These are phyloP conservation scores for Euthynnus affinis DNA, from an alignment of 2,797 vertebrate genomes.

Conservation along the genomic window DNA sequence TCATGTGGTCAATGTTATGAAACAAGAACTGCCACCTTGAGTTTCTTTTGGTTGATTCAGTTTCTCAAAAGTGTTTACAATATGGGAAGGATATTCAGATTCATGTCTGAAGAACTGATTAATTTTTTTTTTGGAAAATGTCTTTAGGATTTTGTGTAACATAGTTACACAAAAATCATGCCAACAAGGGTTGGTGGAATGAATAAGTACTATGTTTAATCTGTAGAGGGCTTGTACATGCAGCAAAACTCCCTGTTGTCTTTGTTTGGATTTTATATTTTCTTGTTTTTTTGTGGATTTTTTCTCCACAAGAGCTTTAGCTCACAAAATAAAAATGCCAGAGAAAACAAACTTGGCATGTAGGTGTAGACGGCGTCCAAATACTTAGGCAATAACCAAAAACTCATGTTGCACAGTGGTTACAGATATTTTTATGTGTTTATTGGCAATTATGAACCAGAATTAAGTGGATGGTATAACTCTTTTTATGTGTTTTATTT, in stretches of 20 bases:
- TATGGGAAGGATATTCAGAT: not conserved
- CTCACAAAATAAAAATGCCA: constrained; percentile 14
- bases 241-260: not conserved
- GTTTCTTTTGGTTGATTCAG: not conserved
- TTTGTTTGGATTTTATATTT: constrained; percentile 5
- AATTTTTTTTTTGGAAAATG: not conserved
- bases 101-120: not conserved
- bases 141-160: not conserved
- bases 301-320: constrained; percentile 5
- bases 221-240: not conserved
- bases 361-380: not conserved
- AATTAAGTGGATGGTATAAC: too few relatives aligned
- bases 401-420: not conserved
- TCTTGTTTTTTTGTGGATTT: constrained; percentile 7
- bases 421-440: not conserved
- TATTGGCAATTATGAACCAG: too few relatives aligned
- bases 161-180: not conserved
- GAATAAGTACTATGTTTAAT: not conserved
- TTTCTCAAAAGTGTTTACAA: not conserved
- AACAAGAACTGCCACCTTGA: not conserved
- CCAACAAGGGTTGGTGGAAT: not conserved
- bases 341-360: constrained; percentile 26
- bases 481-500: not conserved
- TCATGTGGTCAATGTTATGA: not conserved
- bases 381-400: not conserved